Evolutionary conservation across 2,888 invertebrate species (phyloP), one percentile per base, ranked within the genome.

Genomic region (Sinhomidia bicolor): DNA sequence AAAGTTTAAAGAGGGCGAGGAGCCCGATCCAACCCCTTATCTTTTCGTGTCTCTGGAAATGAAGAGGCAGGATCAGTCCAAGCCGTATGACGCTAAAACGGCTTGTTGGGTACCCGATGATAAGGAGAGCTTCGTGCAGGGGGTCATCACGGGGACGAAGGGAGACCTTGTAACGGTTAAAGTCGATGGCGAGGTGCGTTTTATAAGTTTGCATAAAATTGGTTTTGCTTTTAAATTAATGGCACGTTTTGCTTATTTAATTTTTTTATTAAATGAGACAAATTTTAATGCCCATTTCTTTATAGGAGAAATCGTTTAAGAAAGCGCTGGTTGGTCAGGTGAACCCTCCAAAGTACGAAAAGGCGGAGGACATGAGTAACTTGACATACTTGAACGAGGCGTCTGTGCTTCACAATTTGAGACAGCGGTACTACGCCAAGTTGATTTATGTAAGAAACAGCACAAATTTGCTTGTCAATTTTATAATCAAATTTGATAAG

Each of bases 51-150:
- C 98, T 92, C 96, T 98, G 94, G 98, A 98, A 95, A 97, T 97
- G 95, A 98, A 98, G 95, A 97, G 98, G 95, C 97, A 98, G 95
- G 99, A 99, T 95, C 98, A 99, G 95, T 97, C 98, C 95, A 98
- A 98, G 95, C 98, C 99, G 93, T 99, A 98, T 96, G 99, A 99
- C 96, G 98, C 97, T 95, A 99, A 99, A 96, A 99, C 99, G 95
- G 97, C 98, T 94, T 98, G 98, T 95, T 99, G 99, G 99, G 97
- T 99, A 92, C 99, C 99, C 93, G 97, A 98, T 94, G 98, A 98
- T 93, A 99, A 99, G 95, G 99, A 99, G 93, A 99, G 99, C 93
- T 99, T 97, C 95, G 94, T 98, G 93, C 96, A 97, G 95, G 99
- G 98, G 94, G 98, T 99, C 94, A 99, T 99, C 95, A 97, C 97